Percentiles rank a stretch among this genome's conserved stretches.
Evolutionary conservation across 35 echinoderm and acorn worm genomes (phyloP).

Genomic region (Amphiura filiformis): DNA sequence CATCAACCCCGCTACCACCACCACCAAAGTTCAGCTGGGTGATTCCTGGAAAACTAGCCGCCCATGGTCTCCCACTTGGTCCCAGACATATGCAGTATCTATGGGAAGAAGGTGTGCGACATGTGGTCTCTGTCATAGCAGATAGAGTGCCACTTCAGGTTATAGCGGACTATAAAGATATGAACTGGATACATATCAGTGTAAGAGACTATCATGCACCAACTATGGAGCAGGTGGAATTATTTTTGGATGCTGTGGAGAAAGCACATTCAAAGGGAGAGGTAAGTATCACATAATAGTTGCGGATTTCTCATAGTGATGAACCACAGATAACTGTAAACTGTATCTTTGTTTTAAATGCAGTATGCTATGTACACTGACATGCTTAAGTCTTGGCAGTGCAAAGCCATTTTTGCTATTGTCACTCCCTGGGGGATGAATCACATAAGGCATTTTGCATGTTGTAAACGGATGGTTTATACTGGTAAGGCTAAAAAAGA

Average conservation of each 20-base stretch:
- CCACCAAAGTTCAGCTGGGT: constrained; percentile 64
- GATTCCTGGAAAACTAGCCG: constrained; percentile 47
- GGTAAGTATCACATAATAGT: too few relatives aligned
- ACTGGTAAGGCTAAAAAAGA: too few relatives aligned
- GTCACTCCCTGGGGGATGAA: too few relatives aligned
- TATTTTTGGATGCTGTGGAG: constrained; percentile 49
- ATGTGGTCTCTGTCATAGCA: constrained; percentile 44
- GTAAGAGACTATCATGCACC: constrained; percentile 59
- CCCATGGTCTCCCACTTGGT: constrained; percentile 37
- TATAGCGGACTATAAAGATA: constrained; percentile 11
- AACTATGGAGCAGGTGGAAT: constrained; percentile 40
- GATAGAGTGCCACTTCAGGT: neutral
- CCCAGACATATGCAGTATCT: constrained; percentile 45
- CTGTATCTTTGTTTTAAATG: too few relatives aligned
- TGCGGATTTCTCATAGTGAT: too few relatives aligned
- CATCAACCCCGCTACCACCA: constrained; percentile 5
- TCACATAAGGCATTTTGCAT: too few relatives aligned
- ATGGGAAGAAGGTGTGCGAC: constrained; percentile 45
- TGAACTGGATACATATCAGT: constrained; percentile 38
- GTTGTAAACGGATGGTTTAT: too few relatives aligned
- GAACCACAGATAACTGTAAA: too few relatives aligned
- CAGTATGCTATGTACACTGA: too few relatives aligned
- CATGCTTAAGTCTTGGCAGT: too few relatives aligned
- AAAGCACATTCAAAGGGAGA: constrained; percentile 19
- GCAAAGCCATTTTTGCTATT: too few relatives aligned